phyloP scores from a whole-genome alignment of 2,888 invertebrate species.

The Lasioglossum vierecki region DNA sequence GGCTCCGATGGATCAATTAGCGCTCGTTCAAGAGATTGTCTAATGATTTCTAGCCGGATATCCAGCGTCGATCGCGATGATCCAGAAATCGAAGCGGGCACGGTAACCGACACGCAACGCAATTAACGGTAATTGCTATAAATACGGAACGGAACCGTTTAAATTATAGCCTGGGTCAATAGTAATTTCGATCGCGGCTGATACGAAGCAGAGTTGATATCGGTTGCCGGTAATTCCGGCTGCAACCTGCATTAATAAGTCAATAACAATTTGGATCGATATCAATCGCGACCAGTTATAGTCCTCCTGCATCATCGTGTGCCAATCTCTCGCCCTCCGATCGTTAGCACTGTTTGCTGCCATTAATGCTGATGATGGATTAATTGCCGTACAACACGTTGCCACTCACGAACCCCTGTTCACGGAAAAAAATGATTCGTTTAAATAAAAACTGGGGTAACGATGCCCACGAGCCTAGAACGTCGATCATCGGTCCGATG shows the following conservation, averaged over 20 bases:
- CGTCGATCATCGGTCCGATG: neutral
- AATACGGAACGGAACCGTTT: conserved; percentile 16
- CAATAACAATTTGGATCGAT: conserved; percentile 1
- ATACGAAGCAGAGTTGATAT: conserved; percentile 11
- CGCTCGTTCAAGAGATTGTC: neutral
- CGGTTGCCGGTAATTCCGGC: conserved; percentile 5
- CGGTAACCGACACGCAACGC: conserved; percentile 7
- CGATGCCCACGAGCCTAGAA: neutral
- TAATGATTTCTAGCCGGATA: neutral
- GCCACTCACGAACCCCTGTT: neutral
- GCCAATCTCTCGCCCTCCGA: neutral
- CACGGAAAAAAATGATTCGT: neutral
- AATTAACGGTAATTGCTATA: conserved; percentile 14
- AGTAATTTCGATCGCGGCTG: conserved; percentile 3
- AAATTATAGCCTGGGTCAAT: conserved; percentile 10
- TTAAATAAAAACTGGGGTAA: conserved; percentile 26
- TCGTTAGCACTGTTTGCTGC: neutral
- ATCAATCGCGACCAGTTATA: conserved; percentile 12
- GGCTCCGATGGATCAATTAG: neutral
- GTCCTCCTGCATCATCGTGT: neutral
- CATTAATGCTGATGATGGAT: neutral
- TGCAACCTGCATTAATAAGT: conserved; percentile 8
- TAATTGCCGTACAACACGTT: conserved; percentile 1
- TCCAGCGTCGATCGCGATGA: neutral
- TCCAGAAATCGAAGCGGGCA: neutral